Percentiles rank a stretch among this genome's conserved stretches.
Conservation (phyloP, 2,797 vertebrate genomes). For the Hydrophis major region DNA sequence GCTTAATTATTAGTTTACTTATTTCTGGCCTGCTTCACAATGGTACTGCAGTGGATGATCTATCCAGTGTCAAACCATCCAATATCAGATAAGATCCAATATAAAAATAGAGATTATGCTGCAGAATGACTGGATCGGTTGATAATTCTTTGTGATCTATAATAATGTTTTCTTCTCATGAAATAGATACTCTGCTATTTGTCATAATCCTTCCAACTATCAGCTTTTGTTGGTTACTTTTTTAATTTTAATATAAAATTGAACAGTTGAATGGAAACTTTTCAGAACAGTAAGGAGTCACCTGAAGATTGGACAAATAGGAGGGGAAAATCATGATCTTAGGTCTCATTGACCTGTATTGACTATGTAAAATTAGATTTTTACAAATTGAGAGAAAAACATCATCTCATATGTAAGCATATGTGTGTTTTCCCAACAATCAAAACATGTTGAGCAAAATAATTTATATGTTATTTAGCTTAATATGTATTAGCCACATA, state of each 20-base stretch:
- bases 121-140: neutral
- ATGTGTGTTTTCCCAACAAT: neutral
- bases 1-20: conserved; percentile 8
- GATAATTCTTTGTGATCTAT: neutral
- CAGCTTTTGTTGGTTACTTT: neutral
- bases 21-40: conserved; percentile 66
- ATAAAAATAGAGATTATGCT: neutral
- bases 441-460: neutral
- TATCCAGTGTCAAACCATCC: neutral
- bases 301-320: neutral
- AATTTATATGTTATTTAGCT: neutral
- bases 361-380: neutral
- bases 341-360: neutral
- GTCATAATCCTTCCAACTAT: neutral
- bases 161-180: neutral
- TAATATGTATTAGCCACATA: neutral
- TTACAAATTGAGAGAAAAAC: neutral
- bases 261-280: neutral
- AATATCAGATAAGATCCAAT: neutral
- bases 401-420: neutral
- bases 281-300: neutral
- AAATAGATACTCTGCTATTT: neutral
- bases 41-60: neutral
- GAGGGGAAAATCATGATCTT: neutral
- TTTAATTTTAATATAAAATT: neutral